A percentile compares a stretch with the other conserved stretches of the same genome.
These are phyloP conservation scores for Lateolabrax maculatus DNA, from an alignment of 2,797 vertebrate genomes.

Conservation along the genomic window DNA sequence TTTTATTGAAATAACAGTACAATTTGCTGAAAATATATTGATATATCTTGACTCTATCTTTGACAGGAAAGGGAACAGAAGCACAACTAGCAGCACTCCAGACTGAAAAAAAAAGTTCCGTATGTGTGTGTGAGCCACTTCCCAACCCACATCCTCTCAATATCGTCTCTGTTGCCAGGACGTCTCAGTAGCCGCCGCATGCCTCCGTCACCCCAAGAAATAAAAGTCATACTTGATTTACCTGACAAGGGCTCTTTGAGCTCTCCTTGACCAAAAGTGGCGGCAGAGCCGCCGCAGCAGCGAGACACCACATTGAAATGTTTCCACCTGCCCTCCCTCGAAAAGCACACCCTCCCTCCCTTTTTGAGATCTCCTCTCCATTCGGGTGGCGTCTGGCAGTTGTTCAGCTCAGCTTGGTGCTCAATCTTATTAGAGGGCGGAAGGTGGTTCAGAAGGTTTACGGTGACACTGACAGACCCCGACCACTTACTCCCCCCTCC, in stretches of 20 bases:
- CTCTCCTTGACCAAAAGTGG: slow-evolving; percentile 78
- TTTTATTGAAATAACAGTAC: slow-evolving; percentile 10
- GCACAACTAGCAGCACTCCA: not conserved
- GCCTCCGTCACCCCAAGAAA: slow-evolving; percentile 79
- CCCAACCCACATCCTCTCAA: slow-evolving; percentile 40
- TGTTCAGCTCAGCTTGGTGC: slow-evolving; percentile 73
- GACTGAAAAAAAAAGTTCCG: too few species aligned
- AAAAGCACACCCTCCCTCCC: slow-evolving; percentile 22
- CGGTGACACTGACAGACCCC: slow-evolving; percentile 68
- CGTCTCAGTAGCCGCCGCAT: slow-evolving; percentile 64
- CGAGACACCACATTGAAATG: slow-evolving; percentile 54
- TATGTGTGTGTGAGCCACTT: slow-evolving; percentile 6
- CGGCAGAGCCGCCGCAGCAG: slow-evolving; percentile 35
- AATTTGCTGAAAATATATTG: slow-evolving; percentile 1
- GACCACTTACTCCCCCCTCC: slow-evolving; percentile 42
- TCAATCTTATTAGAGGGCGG: slow-evolving; percentile 80
- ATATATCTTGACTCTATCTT: not conserved
- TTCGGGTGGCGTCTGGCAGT: slow-evolving; percentile 75
- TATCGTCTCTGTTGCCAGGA: slow-evolving; percentile 62
- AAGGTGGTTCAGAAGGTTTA: slow-evolving; percentile 74
- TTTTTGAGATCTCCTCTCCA: slow-evolving; percentile 62
- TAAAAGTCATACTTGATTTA: slow-evolving; percentile 86
- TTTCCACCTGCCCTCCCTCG: slow-evolving; percentile 47
- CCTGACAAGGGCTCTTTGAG: slow-evolving; percentile 80
- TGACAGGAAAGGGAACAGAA: slow-evolving; percentile 6